Evolutionary conservation across 2,113 vertebrate species (phyloP).

Genomic region (Cacatua alba): DNA sequence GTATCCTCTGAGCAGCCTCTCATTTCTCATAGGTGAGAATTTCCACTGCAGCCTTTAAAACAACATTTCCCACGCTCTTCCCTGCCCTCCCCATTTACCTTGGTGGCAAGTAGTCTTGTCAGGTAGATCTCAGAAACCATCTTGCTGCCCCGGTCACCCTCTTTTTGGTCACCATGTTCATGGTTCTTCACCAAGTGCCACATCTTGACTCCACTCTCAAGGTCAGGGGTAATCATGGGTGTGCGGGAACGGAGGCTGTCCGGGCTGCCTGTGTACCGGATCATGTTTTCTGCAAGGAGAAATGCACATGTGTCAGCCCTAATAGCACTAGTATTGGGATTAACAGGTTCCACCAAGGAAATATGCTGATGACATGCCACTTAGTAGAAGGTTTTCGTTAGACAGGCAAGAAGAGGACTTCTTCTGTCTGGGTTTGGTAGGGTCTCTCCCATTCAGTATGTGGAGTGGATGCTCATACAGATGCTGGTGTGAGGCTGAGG

Average conservation of each 20-base stretch:
- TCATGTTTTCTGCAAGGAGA: slow-evolving; percentile 91
- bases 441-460: neutral
- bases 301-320: neutral
- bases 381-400: neutral
- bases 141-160: slow-evolving; percentile 96
- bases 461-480: neutral
- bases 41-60: neutral
- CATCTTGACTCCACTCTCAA: slow-evolving; percentile 95
- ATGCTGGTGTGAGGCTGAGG: neutral
- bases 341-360: neutral
- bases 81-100: slow-evolving; percentile 74
- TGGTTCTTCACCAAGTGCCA: slow-evolving; percentile 99
- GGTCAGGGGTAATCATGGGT: slow-evolving; percentile 97
- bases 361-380: rapidly evolving
- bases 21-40: neutral
- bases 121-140: slow-evolving; percentile 99
- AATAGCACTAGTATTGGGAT: rapidly evolving
- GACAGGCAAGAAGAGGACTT: neutral
- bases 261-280: slow-evolving; percentile 95
- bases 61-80: neutral
- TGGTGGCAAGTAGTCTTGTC: slow-evolving; percentile 94
- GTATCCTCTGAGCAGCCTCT: neutral
- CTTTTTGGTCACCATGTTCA: slow-evolving; percentile 97
- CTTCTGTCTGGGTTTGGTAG: neutral
- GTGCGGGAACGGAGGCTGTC: slow-evolving; percentile 96